These are phyloP conservation scores for Anneissia japonica DNA, from an alignment of 35 echinoderm and acorn worm genomes.

Conservation along the genomic window DNA sequence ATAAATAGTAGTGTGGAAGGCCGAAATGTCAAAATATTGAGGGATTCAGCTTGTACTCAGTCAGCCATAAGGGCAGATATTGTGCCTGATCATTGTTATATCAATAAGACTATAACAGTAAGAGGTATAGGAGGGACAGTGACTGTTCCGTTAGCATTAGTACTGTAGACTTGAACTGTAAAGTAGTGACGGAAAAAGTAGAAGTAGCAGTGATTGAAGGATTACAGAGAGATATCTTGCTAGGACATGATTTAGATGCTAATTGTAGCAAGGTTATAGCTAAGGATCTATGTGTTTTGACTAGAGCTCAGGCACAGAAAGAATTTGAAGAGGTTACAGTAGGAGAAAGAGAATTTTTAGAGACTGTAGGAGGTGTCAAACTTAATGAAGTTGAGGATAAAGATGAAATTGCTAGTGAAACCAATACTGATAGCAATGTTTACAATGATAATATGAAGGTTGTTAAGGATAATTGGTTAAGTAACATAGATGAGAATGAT, in stretches of 20 bases:
- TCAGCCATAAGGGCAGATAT: background rate
- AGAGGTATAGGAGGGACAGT: conserved; percentile 2
- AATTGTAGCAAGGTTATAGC: background rate
- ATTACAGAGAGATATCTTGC: background rate
- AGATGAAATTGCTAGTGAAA: too few relatives aligned
- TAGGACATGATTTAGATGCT: conserved; percentile 20
- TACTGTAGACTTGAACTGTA: background rate
- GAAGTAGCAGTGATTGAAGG: conserved; percentile 11
- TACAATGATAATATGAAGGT: too few relatives aligned
- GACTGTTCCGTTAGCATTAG: conserved; percentile 3
- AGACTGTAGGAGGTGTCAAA: too few relatives aligned
- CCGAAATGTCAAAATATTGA: background rate
- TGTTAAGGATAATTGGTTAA: too few relatives aligned
- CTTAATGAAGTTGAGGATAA: too few relatives aligned
- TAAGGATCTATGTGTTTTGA: conserved; percentile 15
- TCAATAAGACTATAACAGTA: background rate
- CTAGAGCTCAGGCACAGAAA: background rate
- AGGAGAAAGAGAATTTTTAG: background rate
- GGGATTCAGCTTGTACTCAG: conserved; percentile 3
- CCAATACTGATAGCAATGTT: too few relatives aligned
- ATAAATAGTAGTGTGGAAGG: conserved; percentile 1
- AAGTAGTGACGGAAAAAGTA: conserved; percentile 4
- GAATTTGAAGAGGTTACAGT: background rate
- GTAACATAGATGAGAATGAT: too few relatives aligned
- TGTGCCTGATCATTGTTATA: conserved; percentile 1